phyloP scores from a whole-genome alignment of 2,888 invertebrate genomes.

The Aphrophora alni region DNA sequence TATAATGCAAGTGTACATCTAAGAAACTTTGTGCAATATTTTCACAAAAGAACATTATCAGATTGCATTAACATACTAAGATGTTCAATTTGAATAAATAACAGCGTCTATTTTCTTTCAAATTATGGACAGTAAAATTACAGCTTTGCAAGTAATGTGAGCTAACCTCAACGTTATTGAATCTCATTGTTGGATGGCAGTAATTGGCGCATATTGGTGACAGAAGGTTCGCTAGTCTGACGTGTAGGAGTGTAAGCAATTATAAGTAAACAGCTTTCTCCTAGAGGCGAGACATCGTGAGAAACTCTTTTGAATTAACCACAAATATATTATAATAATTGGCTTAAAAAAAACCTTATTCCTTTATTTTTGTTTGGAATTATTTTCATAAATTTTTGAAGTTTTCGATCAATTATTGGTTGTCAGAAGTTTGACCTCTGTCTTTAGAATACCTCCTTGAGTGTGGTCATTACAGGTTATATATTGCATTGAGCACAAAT shows the following conservation, averaged over 20 bases:
- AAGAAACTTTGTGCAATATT: too few relatives aligned
- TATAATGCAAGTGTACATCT: too few relatives aligned
- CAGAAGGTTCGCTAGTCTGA: not conserved
- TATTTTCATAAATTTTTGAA: not conserved
- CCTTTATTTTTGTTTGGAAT: not conserved
- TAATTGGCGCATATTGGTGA: conserved; percentile 9
- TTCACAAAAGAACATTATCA: too few relatives aligned
- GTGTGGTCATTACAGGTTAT: too few relatives aligned
- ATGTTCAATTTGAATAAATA: too few relatives aligned
- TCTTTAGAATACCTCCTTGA: not conserved
- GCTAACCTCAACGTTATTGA: not conserved
- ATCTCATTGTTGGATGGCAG: not conserved
- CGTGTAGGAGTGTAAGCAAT: not conserved
- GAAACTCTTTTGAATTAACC: not conserved
- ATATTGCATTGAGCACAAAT: too few relatives aligned
- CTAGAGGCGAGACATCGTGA: not conserved
- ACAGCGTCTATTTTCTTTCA: too few relatives aligned
- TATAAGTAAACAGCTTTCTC: conserved; percentile 1
- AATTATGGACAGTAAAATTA: too few relatives aligned
- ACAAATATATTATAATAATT: not conserved
- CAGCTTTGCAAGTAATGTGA: too few relatives aligned
- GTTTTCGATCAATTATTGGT: not conserved
- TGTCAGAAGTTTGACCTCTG: not conserved
- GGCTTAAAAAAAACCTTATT: not conserved
- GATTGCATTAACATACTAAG: too few relatives aligned